Evolutionary conservation across 2,113 vertebrate genomes (phyloP), one percentile per base, ranked within the genome.

Genomic region (Carettochelys insculpta): DNA sequence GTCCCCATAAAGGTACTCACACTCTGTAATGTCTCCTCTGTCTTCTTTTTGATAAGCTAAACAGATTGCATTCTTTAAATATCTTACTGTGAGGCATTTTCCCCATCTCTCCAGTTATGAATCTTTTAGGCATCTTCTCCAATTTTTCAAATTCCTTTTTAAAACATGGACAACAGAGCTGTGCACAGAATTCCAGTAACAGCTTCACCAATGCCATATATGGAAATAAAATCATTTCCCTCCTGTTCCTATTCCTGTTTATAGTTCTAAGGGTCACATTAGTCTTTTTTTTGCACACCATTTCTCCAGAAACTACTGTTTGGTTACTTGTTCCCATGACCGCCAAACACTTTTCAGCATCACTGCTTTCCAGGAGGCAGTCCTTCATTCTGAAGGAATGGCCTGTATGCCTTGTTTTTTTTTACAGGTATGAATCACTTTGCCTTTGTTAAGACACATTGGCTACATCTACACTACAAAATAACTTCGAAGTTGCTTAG

Each of bases 101-200:
- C 3, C 75, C 2, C 17, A 50, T 11, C 11, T 5, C 41, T 50
- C 0, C 65, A 83, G 11, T 41, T 73, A 17, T 1, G 48, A 2
- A 8, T 75, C 38, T 86, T 82, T 93, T 88, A n/a, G 86, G 0
- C 25, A 86, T 90, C 31, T 8, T 85, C 8, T 20, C 1, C 27
- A 71, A 71, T 4, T 85, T 89, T 88, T 58, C 16, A 52, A 1
- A 20, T 5, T 80, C 48, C 19, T 84, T 54, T 50, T 43, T 38
- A 86, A 86, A 43, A 34, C 68, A 25, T 1, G 8, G 17, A 52
- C 51, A 88, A 0, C 47, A 31, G 1, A 83, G 16, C 5, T 38
- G 24, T 80, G 45, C 20, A 20, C 14, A 27, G 16, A 5, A 87
- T 73, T 77, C 27, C 25, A 12, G 20, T 38, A 1, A 4, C 48